Conservation (phyloP, 2,113 vertebrate genomes). For the Cynopterus brachyotis region DNA sequence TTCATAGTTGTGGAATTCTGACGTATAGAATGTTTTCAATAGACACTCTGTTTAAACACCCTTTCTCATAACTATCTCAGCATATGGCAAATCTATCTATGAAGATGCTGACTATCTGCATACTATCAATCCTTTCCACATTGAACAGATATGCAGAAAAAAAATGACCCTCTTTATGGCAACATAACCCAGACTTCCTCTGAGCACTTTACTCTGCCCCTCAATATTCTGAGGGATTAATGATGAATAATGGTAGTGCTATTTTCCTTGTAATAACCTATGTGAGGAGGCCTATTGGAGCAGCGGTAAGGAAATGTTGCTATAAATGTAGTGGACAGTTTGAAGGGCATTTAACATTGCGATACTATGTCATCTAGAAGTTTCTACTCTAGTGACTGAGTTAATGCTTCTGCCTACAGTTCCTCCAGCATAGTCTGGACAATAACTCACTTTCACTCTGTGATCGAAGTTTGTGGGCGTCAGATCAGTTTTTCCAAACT, state of each 20-base stretch:
- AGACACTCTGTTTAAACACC: not conserved
- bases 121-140: not conserved
- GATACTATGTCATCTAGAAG: not conserved
- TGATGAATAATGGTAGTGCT: not conserved
- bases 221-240: not conserved
- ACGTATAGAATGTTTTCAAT: not conserved
- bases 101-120: not conserved
- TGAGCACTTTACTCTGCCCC: not conserved
- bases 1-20: not conserved
- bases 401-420: not conserved
- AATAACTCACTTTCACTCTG: not conserved
- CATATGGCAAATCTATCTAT: not conserved
- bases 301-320: not conserved
- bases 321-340: not conserved
- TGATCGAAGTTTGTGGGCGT: not conserved
- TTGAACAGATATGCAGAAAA: not conserved
- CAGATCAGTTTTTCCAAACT: not conserved
- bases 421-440: not conserved
- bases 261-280: not conserved
- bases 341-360: not conserved
- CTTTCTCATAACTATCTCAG: not conserved
- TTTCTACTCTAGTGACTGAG: not conserved
- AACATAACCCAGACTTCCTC: not conserved
- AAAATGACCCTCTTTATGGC: not conserved
- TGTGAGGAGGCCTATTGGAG: not conserved